phyloP scores from a whole-genome alignment of 1,140 invertebrate genomes.

The Eumeta japonica region DNA sequence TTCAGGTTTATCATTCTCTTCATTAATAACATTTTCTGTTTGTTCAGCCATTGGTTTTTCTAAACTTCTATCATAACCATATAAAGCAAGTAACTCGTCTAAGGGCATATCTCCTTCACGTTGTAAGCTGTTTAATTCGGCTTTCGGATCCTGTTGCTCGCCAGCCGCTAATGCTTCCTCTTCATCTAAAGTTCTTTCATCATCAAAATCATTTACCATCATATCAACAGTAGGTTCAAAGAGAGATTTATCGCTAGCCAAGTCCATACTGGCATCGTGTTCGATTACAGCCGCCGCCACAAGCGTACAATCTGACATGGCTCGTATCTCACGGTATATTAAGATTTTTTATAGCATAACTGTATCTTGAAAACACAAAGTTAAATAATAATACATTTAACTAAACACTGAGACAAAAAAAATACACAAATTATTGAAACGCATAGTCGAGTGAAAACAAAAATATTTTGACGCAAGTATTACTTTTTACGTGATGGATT shows the following conservation, averaged over 20 bases:
- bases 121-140: constrained; percentile 85
- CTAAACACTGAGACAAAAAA: too few relatives aligned
- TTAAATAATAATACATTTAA: too few relatives aligned
- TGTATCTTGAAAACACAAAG: too few relatives aligned
- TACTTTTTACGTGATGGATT: too few relatives aligned
- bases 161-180: constrained; percentile 90
- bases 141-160: constrained; percentile 75
- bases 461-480: too few relatives aligned
- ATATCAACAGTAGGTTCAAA: constrained; percentile 78
- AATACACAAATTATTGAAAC: too few relatives aligned
- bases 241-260: constrained; percentile 55
- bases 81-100: constrained; percentile 86
- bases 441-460: too few relatives aligned
- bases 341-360: too few relatives aligned
- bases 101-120: constrained; percentile 93
- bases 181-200: constrained; percentile 92
- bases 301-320: constrained; percentile 56
- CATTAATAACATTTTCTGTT: constrained; percentile 45
- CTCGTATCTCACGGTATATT: too few relatives aligned
- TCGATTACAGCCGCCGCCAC: constrained; percentile 51
- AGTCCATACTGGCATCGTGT: constrained; percentile 56
- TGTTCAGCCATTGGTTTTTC: constrained; percentile 48
- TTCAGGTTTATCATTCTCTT: constrained; percentile 46
- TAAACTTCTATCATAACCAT: constrained; percentile 67
- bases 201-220: constrained; percentile 96